These are phyloP conservation scores for Theristicus caerulescens DNA, from an alignment of 2,113 vertebrate genomes.

Conservation along the genomic window DNA sequence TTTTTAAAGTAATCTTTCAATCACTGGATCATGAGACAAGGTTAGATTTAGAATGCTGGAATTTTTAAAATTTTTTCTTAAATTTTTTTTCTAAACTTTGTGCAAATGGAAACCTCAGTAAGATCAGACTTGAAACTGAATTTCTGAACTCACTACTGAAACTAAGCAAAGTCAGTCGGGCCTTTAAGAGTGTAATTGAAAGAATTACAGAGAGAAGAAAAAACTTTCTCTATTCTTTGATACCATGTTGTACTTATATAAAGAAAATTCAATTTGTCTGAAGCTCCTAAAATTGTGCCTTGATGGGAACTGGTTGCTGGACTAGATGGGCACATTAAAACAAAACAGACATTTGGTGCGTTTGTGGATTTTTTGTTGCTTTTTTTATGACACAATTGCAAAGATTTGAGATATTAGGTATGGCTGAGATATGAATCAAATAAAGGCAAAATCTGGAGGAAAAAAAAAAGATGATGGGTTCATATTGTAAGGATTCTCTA, in stretches of 20 bases:
- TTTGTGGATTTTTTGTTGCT: background rate
- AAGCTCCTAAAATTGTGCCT: background rate
- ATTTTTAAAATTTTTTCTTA: background rate
- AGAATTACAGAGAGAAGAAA: background rate
- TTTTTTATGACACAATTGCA: background rate
- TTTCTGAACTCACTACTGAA: background rate
- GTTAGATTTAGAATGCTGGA: background rate
- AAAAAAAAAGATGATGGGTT: background rate
- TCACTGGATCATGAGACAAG: background rate
- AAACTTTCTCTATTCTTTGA: background rate
- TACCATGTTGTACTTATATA: background rate
- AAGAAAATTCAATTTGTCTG: background rate
- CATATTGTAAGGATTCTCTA: background rate
- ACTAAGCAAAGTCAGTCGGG: background rate
- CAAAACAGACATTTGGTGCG: background rate
- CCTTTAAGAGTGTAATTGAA: background rate
- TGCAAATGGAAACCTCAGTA: background rate
- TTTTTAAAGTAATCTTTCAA: background rate
- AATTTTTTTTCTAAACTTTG: background rate
- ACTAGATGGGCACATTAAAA: background rate
- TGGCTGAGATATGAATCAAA: background rate
- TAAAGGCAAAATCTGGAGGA: background rate
- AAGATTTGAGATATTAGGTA: background rate
- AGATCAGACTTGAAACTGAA: background rate
- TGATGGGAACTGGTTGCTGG: background rate